Conservation (phyloP, 2,888 invertebrate genomes). For the Rhamnusium bicolor region DNA sequence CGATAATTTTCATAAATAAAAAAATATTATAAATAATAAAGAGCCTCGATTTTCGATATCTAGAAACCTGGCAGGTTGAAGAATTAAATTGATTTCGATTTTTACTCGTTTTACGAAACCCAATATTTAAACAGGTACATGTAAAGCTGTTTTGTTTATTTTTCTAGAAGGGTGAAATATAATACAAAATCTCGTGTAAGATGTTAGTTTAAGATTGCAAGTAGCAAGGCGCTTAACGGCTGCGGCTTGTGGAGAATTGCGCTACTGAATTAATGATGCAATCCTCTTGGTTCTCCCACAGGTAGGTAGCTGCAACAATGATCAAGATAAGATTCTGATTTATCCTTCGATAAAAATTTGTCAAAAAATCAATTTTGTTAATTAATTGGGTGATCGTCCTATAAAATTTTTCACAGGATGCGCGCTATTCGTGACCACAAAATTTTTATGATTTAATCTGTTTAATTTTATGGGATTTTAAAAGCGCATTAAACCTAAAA, state of each 20-base stretch:
- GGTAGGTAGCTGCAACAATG: slow-evolving; percentile 44
- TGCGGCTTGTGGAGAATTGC: slow-evolving; percentile 36
- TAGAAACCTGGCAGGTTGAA: neutral
- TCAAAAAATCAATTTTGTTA: slow-evolving; percentile 54
- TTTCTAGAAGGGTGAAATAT: slow-evolving; percentile 48
- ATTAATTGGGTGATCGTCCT: slow-evolving; percentile 48
- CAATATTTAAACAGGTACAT: slow-evolving; percentile 44
- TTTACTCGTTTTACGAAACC: slow-evolving; percentile 39
- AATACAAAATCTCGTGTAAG: slow-evolving; percentile 48
- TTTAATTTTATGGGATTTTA: slow-evolving; percentile 28
- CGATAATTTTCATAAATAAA: too few species aligned
- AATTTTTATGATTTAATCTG: slow-evolving; percentile 23
- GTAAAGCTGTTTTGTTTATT: slow-evolving; percentile 40
- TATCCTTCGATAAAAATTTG: slow-evolving; percentile 54
- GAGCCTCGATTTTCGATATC: too few species aligned
- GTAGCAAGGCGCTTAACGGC: slow-evolving; percentile 41
- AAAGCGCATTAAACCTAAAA: too few species aligned
- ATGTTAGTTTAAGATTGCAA: slow-evolving; percentile 47
- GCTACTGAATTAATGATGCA: slow-evolving; percentile 47
- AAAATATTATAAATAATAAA: too few species aligned
- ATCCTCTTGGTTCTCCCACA: slow-evolving; percentile 30
- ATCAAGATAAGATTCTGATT: slow-evolving; percentile 52
- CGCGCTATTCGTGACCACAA: slow-evolving; percentile 27
- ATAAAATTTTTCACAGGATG: slow-evolving; percentile 21
- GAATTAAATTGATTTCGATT: slow-evolving; percentile 16